These are phyloP conservation scores for Strix occidentalis DNA, from an alignment of 2,797 vertebrate species.

Conservation along the genomic window DNA sequence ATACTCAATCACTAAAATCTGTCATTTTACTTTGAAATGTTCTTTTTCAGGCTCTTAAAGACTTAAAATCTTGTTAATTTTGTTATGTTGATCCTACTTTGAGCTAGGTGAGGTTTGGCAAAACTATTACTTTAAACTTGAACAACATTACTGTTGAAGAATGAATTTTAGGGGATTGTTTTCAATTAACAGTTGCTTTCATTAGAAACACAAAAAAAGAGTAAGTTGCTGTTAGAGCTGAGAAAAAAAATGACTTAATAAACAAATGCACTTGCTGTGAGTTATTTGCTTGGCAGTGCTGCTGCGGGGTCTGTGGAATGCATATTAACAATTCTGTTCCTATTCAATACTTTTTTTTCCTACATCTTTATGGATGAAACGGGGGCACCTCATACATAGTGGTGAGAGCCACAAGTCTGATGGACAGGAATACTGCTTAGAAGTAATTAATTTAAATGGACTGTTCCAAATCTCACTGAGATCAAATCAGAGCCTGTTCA, in stretches of 20 bases:
- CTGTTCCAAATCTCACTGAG: neutral
- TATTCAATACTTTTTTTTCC: neutral
- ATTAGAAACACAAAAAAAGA: neutral
- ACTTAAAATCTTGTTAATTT: neutral
- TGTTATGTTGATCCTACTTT: neutral
- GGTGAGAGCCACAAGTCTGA: neutral
- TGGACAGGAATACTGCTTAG: neutral
- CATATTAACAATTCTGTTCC: neutral
- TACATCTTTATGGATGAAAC: neutral
- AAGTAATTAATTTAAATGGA: neutral
- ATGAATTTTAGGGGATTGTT: neutral
- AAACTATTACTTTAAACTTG: neutral
- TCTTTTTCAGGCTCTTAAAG: neutral
- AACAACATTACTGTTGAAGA: neutral
- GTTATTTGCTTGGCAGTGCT: neutral
- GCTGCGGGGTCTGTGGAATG: neutral
- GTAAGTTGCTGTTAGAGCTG: neutral
- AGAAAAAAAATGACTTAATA: neutral
- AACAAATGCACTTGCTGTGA: neutral
- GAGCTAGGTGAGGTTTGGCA: neutral
- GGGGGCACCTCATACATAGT: rapidly evolving
- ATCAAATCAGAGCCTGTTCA: neutral
- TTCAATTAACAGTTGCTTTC: neutral
- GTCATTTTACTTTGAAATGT: neutral
- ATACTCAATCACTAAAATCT: neutral